Conservation (phyloP, 1,140 invertebrate species). For the Formica selysi region DNA sequence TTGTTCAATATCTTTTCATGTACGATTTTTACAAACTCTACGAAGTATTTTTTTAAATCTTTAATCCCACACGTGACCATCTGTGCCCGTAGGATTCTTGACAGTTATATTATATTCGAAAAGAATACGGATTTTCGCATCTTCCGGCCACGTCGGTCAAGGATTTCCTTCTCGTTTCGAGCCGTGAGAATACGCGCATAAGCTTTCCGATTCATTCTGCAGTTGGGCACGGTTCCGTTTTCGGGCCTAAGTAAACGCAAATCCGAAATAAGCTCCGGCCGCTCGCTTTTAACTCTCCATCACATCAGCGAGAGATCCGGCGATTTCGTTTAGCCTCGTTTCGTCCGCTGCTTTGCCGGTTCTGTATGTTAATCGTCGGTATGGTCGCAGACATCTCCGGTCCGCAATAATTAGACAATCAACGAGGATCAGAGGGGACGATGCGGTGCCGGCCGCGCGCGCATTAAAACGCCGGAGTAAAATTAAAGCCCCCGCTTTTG, state of each 20-base stretch:
- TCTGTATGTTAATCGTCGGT: slow-evolving; percentile 34
- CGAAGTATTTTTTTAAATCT: background rate
- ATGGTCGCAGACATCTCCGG: slow-evolving; percentile 15
- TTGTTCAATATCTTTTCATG: background rate
- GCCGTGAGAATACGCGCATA: background rate
- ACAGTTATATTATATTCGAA: background rate
- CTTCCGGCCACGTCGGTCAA: background rate
- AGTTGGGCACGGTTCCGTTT: background rate
- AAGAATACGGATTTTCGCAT: background rate
- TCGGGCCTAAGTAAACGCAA: background rate
- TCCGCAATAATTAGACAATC: slow-evolving; percentile 76
- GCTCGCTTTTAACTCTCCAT: slow-evolving; percentile 6
- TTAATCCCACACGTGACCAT: background rate
- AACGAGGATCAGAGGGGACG: slow-evolving; percentile 66
- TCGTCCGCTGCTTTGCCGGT: background rate
- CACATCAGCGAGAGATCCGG: background rate
- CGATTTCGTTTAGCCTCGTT: slow-evolving; percentile 43
- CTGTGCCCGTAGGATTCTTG: background rate
- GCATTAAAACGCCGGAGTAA: slow-evolving; percentile 58
- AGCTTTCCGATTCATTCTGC: background rate
- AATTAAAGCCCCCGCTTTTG: slow-evolving; percentile 59
- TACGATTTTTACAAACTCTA: background rate
- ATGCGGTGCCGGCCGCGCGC: background rate
- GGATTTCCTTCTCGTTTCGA: background rate
- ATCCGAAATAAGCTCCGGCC: slow-evolving; percentile 10